A percentile compares a stretch with the other conserved stretches of the same genome.
These are phyloP conservation scores for Limnephilus auricula DNA, from an alignment of 2,888 invertebrate genomes.

Conservation along the genomic window DNA sequence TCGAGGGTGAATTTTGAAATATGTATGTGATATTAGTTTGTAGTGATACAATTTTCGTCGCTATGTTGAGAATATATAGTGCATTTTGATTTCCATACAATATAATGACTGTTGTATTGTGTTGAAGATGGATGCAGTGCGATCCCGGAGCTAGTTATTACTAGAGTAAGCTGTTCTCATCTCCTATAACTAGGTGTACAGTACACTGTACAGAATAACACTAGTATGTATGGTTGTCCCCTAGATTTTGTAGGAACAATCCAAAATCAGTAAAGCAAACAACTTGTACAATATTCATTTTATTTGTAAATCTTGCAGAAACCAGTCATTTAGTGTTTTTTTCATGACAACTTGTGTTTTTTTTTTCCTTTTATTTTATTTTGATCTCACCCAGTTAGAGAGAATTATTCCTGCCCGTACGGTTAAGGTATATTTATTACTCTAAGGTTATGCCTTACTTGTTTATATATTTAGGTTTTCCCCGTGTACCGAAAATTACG, in stretches of 20 bases:
- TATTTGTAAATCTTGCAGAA: constrained; percentile 27
- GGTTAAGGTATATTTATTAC: constrained; percentile 33
- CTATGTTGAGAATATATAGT: constrained; percentile 23
- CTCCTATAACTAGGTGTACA: background rate
- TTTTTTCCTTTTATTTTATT: constrained; percentile 37
- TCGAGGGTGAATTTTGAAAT: constrained; percentile 40
- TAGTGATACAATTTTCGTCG: constrained; percentile 49
- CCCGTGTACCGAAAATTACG: constrained; percentile 15
- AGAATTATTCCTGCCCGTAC: constrained; percentile 24
- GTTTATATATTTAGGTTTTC: background rate
- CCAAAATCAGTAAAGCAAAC: background rate
- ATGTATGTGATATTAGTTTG: constrained; percentile 57
- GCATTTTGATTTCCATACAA: constrained; percentile 38
- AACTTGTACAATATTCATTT: background rate
- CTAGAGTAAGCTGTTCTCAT: constrained; percentile 21
- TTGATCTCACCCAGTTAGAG: constrained; percentile 18
- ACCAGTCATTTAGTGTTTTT: constrained; percentile 30
- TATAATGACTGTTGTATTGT: constrained; percentile 29
- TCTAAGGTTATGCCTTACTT: background rate
- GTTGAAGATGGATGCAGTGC: constrained; percentile 3
- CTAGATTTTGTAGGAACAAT: constrained; percentile 16
- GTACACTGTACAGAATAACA: background rate
- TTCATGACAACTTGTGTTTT: constrained; percentile 13
- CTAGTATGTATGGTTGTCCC: background rate
- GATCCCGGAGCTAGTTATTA: constrained; percentile 12